Percentiles rank a stretch among this genome's conserved stretches.
Evolutionary conservation across 2,888 invertebrate genomes (phyloP).

Genomic region (Cryptocephalus primarius): DNA sequence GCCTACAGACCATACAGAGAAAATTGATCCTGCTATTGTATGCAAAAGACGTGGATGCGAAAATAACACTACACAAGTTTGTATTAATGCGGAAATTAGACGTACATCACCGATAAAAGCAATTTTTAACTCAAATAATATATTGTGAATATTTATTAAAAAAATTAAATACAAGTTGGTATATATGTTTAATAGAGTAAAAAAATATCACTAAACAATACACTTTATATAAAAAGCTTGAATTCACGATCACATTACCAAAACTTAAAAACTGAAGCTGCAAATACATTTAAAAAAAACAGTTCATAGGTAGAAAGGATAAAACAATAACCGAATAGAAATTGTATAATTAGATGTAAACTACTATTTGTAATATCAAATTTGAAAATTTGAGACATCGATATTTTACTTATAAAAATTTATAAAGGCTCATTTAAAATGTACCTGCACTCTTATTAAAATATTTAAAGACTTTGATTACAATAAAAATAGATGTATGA

Average conservation of each 20-base stretch:
- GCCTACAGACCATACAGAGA: too few species aligned
- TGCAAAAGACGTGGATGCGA: too few species aligned
- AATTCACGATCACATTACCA: slow-evolving; percentile 37
- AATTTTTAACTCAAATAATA: too few species aligned
- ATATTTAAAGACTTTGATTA: slow-evolving; percentile 16
- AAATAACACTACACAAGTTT: too few species aligned
- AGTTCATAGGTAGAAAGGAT: slow-evolving; percentile 10
- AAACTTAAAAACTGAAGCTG: slow-evolving; percentile 27
- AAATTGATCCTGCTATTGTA: too few species aligned
- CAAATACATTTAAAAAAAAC: slow-evolving; percentile 20
- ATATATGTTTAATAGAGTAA: slow-evolving; percentile 39
- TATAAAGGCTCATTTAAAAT: slow-evolving; percentile 18
- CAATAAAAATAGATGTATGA: slow-evolving; percentile 18
- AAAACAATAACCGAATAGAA: slow-evolving; percentile 18
- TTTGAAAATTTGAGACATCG: slow-evolving; percentile 28
- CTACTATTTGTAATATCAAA: slow-evolving; percentile 21
- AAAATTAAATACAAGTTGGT: slow-evolving; percentile 17
- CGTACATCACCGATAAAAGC: too few species aligned
- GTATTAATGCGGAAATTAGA: too few species aligned
- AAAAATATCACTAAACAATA: slow-evolving; percentile 39
- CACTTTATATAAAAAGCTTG: slow-evolving; percentile 36
- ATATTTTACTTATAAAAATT: slow-evolving; percentile 27
- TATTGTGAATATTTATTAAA: neutral
- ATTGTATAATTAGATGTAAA: slow-evolving; percentile 20
- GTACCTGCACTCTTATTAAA: slow-evolving; percentile 17